Evolutionary conservation across 2,797 vertebrate species (phyloP).

Genomic region (Halcyon chelicuti): DNA sequence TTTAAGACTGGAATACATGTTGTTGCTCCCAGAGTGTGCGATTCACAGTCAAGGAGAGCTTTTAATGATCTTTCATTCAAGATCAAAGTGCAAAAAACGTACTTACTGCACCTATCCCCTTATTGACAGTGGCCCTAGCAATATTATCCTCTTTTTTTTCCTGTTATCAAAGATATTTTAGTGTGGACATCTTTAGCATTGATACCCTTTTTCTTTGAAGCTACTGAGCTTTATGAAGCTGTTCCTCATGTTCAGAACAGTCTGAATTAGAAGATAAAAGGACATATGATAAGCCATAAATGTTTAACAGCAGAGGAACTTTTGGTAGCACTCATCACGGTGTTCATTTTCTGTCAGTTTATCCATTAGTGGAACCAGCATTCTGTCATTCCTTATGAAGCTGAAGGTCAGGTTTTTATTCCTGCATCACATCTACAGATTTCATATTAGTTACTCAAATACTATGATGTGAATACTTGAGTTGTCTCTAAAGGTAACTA

Average conservation of each 20-base stretch:
- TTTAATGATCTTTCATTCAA: slow-evolving; percentile 1
- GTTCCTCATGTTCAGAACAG: background rate
- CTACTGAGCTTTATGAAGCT: background rate
- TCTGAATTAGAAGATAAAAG: background rate
- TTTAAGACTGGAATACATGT: background rate
- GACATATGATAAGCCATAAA: background rate
- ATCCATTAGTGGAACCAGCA: background rate
- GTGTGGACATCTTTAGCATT: background rate
- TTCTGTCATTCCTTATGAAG: background rate
- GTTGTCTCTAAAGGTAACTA: background rate
- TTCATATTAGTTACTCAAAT: background rate
- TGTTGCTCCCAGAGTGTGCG: background rate
- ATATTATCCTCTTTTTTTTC: background rate
- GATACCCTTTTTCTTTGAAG: background rate
- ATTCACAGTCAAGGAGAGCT: background rate
- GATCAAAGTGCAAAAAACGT: background rate
- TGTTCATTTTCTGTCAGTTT: background rate
- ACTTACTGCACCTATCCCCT: background rate
- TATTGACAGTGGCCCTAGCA: background rate
- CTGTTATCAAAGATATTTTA: background rate
- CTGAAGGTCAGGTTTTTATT: background rate
- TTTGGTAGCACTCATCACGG: background rate
- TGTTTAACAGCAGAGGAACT: background rate
- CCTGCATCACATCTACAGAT: background rate
- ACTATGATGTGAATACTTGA: background rate